Base-by-base conservation (phyloP, 2,113 vertebrate species). In the Amphiprion ocellaris region DNA sequence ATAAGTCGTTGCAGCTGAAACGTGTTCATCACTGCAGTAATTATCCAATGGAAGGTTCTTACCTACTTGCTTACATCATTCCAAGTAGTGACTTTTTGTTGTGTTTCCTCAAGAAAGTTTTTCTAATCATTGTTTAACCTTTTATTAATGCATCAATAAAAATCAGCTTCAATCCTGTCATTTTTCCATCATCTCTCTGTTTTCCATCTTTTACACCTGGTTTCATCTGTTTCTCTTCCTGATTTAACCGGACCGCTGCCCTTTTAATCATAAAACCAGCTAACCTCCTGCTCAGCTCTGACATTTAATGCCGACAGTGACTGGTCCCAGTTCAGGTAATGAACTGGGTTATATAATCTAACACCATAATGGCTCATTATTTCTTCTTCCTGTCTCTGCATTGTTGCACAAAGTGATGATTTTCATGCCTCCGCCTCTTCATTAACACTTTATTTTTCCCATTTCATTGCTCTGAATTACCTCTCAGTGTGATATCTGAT, bases 361-460 rank as follows among this genome's bases (percentile, higher is more conserved):
- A 5, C 8, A 17, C 11, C 19, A 61, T 37, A 39, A 37, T 71
- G 5, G 19, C 1, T 52, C 19, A 12, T 2, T 2, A 1, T 1
- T 16, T 49, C 33, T 58, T 62, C 47, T 30, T n/a, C 15, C 59
- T 30, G 46, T 55, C 44, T 49, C 5, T 19, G 17, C 5, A 3
- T 15, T n/a, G 44, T 23, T 0, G n/a, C 41, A 10, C 23, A 53
- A 33, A 37, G 11, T 12, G 19, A 64, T 55, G 5, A 41, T 71
- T 64, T 68, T 69, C 16, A 52, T 26, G 2, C n/a, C n/a, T 37
- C 16, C 47, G 24, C 44, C 10, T 63, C 64, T 56, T 74, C 69
- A 64, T 67, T 81, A 58, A 54, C 23, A 47, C 52, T 47, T 83
- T 33, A 67, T 70, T 23, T 33, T 53, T 54, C 61, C 47, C 59